Base-by-base conservation (phyloP, 1,140 invertebrate genomes). In the Lanistes nyassanus region DNA sequence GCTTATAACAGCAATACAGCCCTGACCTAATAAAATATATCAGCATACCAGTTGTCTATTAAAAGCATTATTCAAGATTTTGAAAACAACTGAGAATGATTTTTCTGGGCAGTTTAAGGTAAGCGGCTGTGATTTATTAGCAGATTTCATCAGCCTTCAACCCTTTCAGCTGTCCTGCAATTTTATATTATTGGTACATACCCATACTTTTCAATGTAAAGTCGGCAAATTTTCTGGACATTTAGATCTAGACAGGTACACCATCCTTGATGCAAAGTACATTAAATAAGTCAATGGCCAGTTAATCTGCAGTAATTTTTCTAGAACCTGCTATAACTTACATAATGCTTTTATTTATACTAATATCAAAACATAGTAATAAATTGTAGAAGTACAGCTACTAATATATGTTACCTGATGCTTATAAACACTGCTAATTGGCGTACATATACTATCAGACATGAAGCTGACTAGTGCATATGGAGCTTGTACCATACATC, bases 331-430 rank as follows among this genome's bases (percentile, higher is more conserved):
- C 51, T 53, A 23, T 23, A 23, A 53, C 51, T 53, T 11, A 53
- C 51, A 53, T 11, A 53, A 53, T 53, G 51, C 51, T 53, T 13
- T 11, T 23, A 53, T 53, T 53, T 11, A 23, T 11, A 13, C 13
- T 53, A 13, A 23, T 11, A 53, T 23, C 13, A 55, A n/a, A 55
- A 55, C n/a, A 55, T 55, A 55, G 11, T 55, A 13, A 13, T 16
- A 55, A 55, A 55, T 55, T 55, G 51, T 55, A n/a, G 51, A 55
- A 55, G 51, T 62, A 26, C n/a, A n/a, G n/a, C n/a, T n/a, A n/a
- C n/a, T n/a, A n/a, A n/a, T n/a, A n/a, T n/a, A n/a, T n/a, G n/a
- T n/a, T n/a, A n/a, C n/a, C n/a, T n/a, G n/a, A n/a, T n/a, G n/a
- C n/a, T n/a, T n/a, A n/a, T n/a, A n/a, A n/a, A n/a, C n/a, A n/a